A percentile compares a stretch with the other conserved stretches of the same genome.
Conservation (phyloP, 2,113 vertebrate genomes). For the Ochotona curzoniae region DNA sequence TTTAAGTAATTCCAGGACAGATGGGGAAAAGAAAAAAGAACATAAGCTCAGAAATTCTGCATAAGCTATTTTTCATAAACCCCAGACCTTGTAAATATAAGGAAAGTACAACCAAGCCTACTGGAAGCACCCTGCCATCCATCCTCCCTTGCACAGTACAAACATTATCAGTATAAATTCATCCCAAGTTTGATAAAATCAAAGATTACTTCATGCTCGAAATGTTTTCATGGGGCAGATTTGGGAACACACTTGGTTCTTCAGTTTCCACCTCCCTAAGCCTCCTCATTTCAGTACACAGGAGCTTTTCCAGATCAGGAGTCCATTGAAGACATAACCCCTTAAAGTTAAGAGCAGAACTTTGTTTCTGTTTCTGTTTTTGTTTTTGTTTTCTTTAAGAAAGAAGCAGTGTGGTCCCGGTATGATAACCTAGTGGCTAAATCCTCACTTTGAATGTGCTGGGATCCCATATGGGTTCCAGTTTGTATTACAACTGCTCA, state of each 20-base stretch:
- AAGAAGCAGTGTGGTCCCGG: no score
- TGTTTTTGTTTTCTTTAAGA: no score
- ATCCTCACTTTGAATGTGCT: no score
- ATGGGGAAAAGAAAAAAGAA: background rate
- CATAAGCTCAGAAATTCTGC: constrained; percentile 16
- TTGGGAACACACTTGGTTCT: background rate
- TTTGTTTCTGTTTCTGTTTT: no score
- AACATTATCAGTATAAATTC: background rate
- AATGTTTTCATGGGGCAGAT: background rate
- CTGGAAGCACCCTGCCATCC: background rate
- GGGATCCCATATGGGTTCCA: no score
- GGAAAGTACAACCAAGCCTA: background rate
- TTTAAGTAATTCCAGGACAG: constrained; percentile 11
- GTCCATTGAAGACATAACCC: background rate
- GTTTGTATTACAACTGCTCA: no score
- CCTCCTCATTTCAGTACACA: background rate
- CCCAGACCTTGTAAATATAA: background rate
- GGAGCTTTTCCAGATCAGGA: background rate
- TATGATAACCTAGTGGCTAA: no score
- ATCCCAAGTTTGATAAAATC: background rate
- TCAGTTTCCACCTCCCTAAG: background rate
- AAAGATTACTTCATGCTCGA: background rate
- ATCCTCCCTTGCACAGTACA: background rate
- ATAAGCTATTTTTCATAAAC: constrained; percentile 23
- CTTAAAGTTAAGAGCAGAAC: no score